Base-by-base conservation (phyloP, 2,797 vertebrate species). In the Muscicapa striata region DNA sequence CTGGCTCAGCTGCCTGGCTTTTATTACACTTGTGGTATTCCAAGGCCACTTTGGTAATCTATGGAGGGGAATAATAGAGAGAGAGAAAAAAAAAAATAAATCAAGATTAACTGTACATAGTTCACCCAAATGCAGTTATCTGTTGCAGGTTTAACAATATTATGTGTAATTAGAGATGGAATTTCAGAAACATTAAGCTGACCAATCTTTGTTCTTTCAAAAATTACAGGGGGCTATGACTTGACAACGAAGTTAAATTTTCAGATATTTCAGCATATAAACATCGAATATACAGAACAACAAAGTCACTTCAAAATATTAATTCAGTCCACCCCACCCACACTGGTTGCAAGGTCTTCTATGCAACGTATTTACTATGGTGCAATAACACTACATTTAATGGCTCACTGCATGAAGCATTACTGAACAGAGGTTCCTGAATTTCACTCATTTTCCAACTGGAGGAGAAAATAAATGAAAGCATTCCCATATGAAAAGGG, bases 31-130 rank as follows among this genome's bases (percentile, higher is more conserved):
- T 98, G 97, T 98, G 98, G 95, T 99, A 99, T 69, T 98, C 98
- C 96, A 99, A 96, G 77, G 98, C 99, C 88, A 99, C 93, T 94
- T 98, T 98, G 79, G 98, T 98, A 94, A 99, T 98, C 99, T 99
- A 90, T 11, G 63, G 69, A 10, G 3, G 15, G 3, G 3, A 3
- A 12, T 6, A 11, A 51, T 48, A 66, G 89, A 40, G 82, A 17
- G 15, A 12, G 13, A 17, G 26, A 27, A 40, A 58, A 57, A 34
- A 63, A 27, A 57, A 36, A 40, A 40, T 36, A 63, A 27, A 3
- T 11, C 32, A 75, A 55, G 11, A 90, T 92, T 80, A 84, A 49
- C 13, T 6, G 45, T 41, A 46, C 15, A 15, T 3, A 45, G 23
- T 67, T 94, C 49, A 84, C 26, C 13, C 67, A 66, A 79, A 87